A percentile compares a stretch with the other conserved stretches of the same genome.
phyloP scores from a whole-genome alignment of 2,113 vertebrate species.

The Numenius arquata region DNA sequence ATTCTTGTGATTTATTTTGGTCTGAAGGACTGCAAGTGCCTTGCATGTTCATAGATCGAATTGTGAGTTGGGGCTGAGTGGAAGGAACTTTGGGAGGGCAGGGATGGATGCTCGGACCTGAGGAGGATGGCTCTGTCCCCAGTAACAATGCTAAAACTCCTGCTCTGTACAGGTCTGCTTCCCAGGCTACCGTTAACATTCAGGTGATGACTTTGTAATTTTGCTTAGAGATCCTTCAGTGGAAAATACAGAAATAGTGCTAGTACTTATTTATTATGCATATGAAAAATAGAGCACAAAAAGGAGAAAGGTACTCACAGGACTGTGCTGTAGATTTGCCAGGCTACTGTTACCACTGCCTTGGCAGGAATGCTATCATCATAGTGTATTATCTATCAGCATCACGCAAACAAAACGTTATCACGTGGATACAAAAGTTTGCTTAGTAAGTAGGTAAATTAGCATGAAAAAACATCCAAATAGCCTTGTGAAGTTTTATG shows the following conservation, averaged over 20 bases:
- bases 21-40: not conserved
- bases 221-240: not conserved
- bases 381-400: not conserved
- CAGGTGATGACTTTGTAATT: not conserved
- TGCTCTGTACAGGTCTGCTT: not conserved
- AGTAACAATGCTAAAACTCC: not conserved
- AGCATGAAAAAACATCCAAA: not conserved
- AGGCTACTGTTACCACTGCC: not conserved
- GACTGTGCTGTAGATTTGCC: conserved; percentile 33
- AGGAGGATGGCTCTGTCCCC: not conserved
- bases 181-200: not conserved
- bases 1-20: not conserved
- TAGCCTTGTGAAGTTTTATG: not conserved
- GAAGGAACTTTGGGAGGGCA: not conserved
- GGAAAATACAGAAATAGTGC: not conserved
- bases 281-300: not conserved
- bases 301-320: conserved; percentile 11
- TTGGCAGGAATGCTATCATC: not conserved
- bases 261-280: not conserved
- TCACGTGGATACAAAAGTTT: not conserved
- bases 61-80: not conserved
- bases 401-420: not conserved
- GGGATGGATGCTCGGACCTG: rapidly evolving
- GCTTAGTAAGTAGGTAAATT: not conserved
- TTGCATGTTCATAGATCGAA: not conserved